Evolutionary conservation across 2,797 vertebrate species (phyloP), one percentile per base, ranked within the genome.

Genomic region (Onychomys leucogaster): DNA sequence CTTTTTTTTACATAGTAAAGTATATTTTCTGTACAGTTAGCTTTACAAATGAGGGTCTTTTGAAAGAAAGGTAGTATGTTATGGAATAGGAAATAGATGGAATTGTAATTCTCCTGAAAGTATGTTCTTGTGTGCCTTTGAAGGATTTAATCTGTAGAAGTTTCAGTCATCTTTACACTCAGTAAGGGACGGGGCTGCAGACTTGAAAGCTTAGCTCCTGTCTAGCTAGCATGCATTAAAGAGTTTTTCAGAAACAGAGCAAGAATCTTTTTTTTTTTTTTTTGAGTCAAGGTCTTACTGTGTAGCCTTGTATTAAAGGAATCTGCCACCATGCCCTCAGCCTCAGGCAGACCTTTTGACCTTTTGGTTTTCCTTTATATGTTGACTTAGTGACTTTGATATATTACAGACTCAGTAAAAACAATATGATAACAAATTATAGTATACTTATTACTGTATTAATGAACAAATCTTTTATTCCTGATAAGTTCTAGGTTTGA

Each of bases 71-170:
- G 21, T 71, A 75, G 73, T 43, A 12, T 43, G 43, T 75, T 75
- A 23, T 77, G 13, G 25, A 29, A 46, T 52, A 63, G 52, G 10
- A 65, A 61, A 43, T 63, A 73, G 9, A 67, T 89, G 69, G 41
- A 71, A 89, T 78, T 93, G 78, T 59, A 49, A 49, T 69, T 59
- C 21, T 90, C 52, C 81, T 84, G 43, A 77, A 89, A 94, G 59
- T 57, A 27, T 71, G n/a, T 12, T 73, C 7, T 34, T 6, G 67
- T 95, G 41, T 3, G 2, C 14, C 19, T 55, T 55, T 55, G 5
- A 55, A 55, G 55, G 16, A 0, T 12, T 49, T 19, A 17, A 57
- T 19, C 52, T 52, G 34, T 19, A 57, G 4, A 37, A 13, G 49
- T 81, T 77, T 57, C 17, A 57, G 34, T 57, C 57, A 80, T 57